Conservation (phyloP, 2,888 invertebrate genomes). For the Esperia sulphurella region DNA sequence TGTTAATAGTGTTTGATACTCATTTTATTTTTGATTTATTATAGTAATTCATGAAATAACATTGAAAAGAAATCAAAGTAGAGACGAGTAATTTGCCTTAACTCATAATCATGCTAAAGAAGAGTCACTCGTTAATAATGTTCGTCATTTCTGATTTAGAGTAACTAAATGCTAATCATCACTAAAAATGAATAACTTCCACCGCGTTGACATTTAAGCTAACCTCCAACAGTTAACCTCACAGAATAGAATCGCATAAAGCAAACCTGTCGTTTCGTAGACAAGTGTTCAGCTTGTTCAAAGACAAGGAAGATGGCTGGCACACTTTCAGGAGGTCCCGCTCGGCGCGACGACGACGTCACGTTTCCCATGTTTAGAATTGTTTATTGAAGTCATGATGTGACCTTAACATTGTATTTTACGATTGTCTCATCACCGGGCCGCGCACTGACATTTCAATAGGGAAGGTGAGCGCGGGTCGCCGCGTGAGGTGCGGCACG, state of each 20-base stretch:
- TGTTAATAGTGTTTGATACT: background rate
- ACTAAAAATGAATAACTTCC: no score
- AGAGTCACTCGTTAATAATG: no score
- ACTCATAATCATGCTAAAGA: no score
- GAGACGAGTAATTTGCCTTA: no score
- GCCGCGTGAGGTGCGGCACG: slow-evolving; percentile 68
- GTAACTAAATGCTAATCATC: no score
- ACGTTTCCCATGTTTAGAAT: slow-evolving; percentile 73
- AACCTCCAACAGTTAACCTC: background rate
- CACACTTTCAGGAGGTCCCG: slow-evolving; percentile 68
- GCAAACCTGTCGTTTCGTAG: slow-evolving; percentile 46
- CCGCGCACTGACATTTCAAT: slow-evolving; percentile 76
- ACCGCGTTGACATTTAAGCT: no score
- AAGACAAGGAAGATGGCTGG: slow-evolving; percentile 48
- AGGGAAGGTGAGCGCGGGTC: slow-evolving; percentile 72
- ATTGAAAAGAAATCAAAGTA: no score
- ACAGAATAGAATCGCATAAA: slow-evolving; percentile 20
- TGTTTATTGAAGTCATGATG: slow-evolving; percentile 78
- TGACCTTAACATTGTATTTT: slow-evolving; percentile 78
- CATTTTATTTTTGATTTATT: no score
- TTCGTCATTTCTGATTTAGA: no score
- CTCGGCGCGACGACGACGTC: slow-evolving; percentile 63
- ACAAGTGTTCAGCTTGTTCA: slow-evolving; percentile 18
- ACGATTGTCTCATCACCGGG: slow-evolving; percentile 76
- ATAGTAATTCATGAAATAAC: background rate